Percentiles rank a stretch among this genome's conserved stretches.
Evolutionary conservation across 1,140 invertebrate species (phyloP).

Genomic region (Eupristina koningsbergeri): DNA sequence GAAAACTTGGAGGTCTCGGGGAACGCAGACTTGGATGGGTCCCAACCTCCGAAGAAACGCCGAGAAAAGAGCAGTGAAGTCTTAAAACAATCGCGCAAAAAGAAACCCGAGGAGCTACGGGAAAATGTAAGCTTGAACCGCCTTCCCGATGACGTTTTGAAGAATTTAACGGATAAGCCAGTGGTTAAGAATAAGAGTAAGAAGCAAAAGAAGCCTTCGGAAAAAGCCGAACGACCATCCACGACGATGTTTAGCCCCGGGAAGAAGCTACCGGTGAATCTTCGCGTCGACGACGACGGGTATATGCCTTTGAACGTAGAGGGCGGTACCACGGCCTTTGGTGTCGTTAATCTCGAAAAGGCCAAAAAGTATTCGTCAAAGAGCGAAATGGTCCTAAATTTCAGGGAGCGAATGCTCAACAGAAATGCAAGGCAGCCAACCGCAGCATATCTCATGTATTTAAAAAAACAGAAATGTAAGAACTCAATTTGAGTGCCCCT

Average conservation of each 20-base stretch:
- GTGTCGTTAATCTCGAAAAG: conserved; percentile 55
- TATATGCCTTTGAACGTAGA: conserved; percentile 46
- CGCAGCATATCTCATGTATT: conserved; percentile 55
- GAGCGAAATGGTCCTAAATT: conserved; percentile 11
- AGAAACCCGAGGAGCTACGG: not conserved
- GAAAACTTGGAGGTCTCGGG: conserved; percentile 6
- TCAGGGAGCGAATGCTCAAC: conserved; percentile 58
- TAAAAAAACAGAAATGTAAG: conserved; percentile 55
- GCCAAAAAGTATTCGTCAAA: conserved; percentile 45
- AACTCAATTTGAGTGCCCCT: not conserved
- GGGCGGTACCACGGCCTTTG: conserved; percentile 59
- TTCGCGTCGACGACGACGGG: conserved; percentile 52
- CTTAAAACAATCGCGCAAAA: conserved; percentile 43
- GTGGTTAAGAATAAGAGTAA: conserved; percentile 32
- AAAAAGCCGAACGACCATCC: conserved; percentile 37
- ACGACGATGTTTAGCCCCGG: conserved; percentile 41
- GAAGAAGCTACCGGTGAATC: not conserved
- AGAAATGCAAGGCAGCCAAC: conserved; percentile 56
- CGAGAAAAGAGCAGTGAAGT: conserved; percentile 29
- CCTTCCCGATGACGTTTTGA: conserved; percentile 55
- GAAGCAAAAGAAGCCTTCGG: conserved; percentile 44
- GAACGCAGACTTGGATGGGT: conserved; percentile 33
- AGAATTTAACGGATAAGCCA: conserved; percentile 55
- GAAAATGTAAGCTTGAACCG: conserved; percentile 51
- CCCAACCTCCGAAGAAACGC: conserved; percentile 12